A percentile compares a stretch with the other conserved stretches of the same genome.
phyloP scores from a whole-genome alignment of 2,888 invertebrate species.

The Busseola fusca region DNA sequence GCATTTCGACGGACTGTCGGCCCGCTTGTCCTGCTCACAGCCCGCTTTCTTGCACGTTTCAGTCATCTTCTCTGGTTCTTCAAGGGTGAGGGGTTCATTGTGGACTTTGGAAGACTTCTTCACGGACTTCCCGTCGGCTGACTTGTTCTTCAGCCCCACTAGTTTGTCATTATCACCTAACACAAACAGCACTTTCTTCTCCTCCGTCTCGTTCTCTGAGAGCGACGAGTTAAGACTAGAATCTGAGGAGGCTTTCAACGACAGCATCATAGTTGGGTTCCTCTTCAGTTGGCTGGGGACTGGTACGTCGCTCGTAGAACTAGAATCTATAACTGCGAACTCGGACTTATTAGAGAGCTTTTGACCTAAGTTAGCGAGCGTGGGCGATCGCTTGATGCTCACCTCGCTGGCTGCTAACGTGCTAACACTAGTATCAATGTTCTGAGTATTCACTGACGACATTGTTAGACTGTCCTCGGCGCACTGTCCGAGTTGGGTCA shows the following conservation, averaged over 20 bases:
- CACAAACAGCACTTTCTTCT: conserved; percentile 90
- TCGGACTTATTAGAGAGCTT: conserved; percentile 82
- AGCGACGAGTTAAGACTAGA: conserved; percentile 78
- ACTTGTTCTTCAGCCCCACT: conserved; percentile 90
- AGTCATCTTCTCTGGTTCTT: conserved; percentile 62
- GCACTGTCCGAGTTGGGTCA: conserved; percentile 61
- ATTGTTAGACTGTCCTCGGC: conserved; percentile 67
- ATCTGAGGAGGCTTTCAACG: conserved; percentile 75
- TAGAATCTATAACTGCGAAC: conserved; percentile 62
- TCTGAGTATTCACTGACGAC: conserved; percentile 73
- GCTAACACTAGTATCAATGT: conserved; percentile 78
- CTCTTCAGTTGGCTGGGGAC: conserved; percentile 72
- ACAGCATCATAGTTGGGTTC: conserved; percentile 76
- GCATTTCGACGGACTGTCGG: conserved; percentile 82
- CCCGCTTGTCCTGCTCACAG: conserved; percentile 68
- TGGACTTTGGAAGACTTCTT: conserved; percentile 81
- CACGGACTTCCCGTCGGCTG: conserved; percentile 79
- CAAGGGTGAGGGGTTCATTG: conserved; percentile 69
- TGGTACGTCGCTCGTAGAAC: conserved; percentile 67
- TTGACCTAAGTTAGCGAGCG: conserved; percentile 77
- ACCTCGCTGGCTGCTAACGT: conserved; percentile 76
- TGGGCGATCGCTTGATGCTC: conserved; percentile 77
- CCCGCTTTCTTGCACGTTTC: conserved; percentile 68
- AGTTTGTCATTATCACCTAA: conserved; percentile 92
- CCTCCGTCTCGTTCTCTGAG: conserved; percentile 74